Evolutionary conservation across 2,113 vertebrate genomes (phyloP).

Genomic region (Lepus americanus): DNA sequence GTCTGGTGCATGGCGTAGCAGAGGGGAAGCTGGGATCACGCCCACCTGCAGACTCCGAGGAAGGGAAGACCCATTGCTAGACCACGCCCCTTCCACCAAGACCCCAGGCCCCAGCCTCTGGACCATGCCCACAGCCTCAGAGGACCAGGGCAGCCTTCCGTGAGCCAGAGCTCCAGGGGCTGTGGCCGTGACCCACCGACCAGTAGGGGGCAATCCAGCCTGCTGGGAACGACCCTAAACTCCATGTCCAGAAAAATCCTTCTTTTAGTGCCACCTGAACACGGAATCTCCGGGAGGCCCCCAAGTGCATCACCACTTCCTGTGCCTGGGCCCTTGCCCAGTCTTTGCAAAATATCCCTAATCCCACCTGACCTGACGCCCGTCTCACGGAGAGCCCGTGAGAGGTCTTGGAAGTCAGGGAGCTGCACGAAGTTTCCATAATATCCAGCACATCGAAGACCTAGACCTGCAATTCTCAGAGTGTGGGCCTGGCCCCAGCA

Average conservation of each 20-base stretch:
- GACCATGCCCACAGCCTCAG: not conserved
- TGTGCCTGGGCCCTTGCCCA: not conserved
- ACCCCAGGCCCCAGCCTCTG: not conserved
- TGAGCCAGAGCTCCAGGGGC: not conserved
- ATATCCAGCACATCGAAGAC: not conserved
- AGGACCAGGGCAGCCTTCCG: not conserved
- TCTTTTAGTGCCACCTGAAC: not conserved
- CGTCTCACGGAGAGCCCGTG: not conserved
- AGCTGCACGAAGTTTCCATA: not conserved
- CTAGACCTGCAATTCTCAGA: not conserved
- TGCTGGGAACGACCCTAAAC: constrained; percentile 2
- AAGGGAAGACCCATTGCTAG: not conserved
- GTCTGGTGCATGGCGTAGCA: not conserved
- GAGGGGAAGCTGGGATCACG: too few species aligned
- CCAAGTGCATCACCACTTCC: not conserved
- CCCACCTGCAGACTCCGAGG: not conserved
- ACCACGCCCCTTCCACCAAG: not conserved
- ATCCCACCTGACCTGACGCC: not conserved
- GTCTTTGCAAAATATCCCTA: not conserved
- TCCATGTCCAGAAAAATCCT: not conserved
- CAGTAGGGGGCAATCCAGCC: constrained; percentile 68
- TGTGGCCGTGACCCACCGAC: not conserved
- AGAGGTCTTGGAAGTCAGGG: not conserved
- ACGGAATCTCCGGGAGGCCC: not conserved
- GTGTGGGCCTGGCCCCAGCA: not conserved